Evolutionary conservation across 2,888 invertebrate species (phyloP), one percentile per base, ranked within the genome.

Genomic region (Neria commutata): DNA sequence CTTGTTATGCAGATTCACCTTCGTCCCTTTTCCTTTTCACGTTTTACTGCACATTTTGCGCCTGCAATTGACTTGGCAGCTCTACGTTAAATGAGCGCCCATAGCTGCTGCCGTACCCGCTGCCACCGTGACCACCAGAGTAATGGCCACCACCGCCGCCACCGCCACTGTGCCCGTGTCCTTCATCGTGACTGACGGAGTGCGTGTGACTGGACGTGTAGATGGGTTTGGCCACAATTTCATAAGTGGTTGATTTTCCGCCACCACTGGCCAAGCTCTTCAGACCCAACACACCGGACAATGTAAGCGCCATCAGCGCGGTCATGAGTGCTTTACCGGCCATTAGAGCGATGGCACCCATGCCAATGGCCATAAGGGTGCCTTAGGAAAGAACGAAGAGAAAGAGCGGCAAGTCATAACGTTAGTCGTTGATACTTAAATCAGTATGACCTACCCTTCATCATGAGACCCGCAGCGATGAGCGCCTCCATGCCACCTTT

Each of bases 261-360:
- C 90, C 89, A 2, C 87, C 85, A 1, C 85, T 80, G 1, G 89
- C 85, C 17, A 92, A 79, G 0, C 89, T 86, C 72, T 92, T 92
- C 57, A 92, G 82, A 0, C 92, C 92, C 56, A 91, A 85, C 62
- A 92, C 88, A 0, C 89, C 89, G 0, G 92, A 91, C 0, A 93
- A 81, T 66, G 92, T 86, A 1, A 93, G 83, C 0, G 93, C 91
- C 86, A 92, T 89, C 56, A 93, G 77, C 1, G 90, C 91, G 0
- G 92, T 90, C 89, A 92, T 90, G 17, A 93, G 77, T 0, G 93
- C 93, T 77, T 93, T 93, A 10, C 92, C 92, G 8, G 92, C 92
- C 34, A 93, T 83, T 50, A 91, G 83, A 0, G 92, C 92, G 2
- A 93, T 81, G 0, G 88, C 91, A 11, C 91, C 91, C 53, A 91